A percentile compares a stretch with the other conserved stretches of the same genome.
phyloP scores from a whole-genome alignment of 2,797 vertebrate species.

The Brachyrhaphis roseni region DNA sequence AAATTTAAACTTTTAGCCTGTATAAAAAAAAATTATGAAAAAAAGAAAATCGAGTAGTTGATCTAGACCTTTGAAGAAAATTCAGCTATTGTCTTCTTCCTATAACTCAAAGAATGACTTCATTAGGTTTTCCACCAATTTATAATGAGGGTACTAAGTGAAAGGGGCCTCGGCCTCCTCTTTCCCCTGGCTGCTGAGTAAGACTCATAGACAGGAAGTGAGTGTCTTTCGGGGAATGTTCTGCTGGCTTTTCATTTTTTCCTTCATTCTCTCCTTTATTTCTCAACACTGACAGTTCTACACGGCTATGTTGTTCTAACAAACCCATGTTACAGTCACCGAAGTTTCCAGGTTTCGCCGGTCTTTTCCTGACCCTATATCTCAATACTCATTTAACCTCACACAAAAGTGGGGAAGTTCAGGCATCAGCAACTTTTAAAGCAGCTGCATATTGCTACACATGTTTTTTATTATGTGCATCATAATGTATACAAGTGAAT shows the following conservation, averaged over 20 bases:
- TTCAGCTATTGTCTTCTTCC: conserved; percentile 14
- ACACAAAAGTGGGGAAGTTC: conserved; percentile 4
- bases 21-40: neutral
- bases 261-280: conserved; percentile 38
- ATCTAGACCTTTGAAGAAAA: conserved; percentile 5
- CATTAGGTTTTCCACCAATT: conserved; percentile 15
- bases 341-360: conserved; percentile 36
- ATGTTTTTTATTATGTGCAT: neutral
- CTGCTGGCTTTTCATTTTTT: conserved; percentile 63
- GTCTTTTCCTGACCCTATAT: conserved; percentile 37
- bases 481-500: neutral
- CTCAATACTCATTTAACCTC: conserved; percentile 24
- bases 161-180: conserved; percentile 58
- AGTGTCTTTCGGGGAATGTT: conserved; percentile 77
- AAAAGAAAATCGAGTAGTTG: neutral
- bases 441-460: neutral
- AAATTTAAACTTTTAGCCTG: neutral
- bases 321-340: conserved; percentile 41
- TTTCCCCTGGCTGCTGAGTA: conserved; percentile 75
- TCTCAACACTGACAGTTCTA: conserved; percentile 57
- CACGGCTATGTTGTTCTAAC: conserved; percentile 72
- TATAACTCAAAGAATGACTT: conserved; percentile 19
- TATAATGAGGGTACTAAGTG: conserved; percentile 46
- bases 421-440: neutral
- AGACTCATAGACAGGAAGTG: conserved; percentile 80